These are phyloP conservation scores for Aurelia aurita complex sp. Pacific DNA, from an alignment of 30 jellyfish, hydroid and myxozoan genomes.

Conservation along the genomic window DNA sequence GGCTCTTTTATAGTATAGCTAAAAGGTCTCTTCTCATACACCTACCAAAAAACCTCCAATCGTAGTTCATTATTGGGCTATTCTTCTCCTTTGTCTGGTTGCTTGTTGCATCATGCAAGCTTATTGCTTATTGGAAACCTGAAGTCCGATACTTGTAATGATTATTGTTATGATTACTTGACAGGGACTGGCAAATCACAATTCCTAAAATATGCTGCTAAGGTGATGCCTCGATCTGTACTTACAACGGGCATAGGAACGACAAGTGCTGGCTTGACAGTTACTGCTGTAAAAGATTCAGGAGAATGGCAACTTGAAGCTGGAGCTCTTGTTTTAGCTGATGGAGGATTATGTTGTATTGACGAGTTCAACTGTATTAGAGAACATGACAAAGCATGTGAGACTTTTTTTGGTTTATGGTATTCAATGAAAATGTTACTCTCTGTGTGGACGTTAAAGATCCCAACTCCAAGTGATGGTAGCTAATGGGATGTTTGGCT, in stretches of 20 bases:
- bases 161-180: too few species aligned
- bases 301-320: constrained; percentile 99
- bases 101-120: too few species aligned
- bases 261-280: constrained; percentile 99
- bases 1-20: too few species aligned
- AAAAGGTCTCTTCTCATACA: too few species aligned
- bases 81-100: too few species aligned
- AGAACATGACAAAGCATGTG: constrained; percentile 98
- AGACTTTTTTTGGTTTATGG: neutral
- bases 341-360: constrained; percentile 99
- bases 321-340: constrained; percentile 99
- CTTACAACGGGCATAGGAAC: constrained; percentile 99
- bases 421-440: neutral
- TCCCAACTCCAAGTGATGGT: too few species aligned
- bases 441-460: too few species aligned
- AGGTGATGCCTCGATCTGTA: constrained; percentile 95
- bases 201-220: constrained; percentile 93
- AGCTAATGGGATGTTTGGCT: too few species aligned
- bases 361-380: constrained; percentile 97
- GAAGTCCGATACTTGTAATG: too few species aligned
- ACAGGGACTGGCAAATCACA: constrained; percentile 99
- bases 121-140: too few species aligned
- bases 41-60: too few species aligned
- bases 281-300: constrained; percentile 95
- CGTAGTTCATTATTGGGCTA: too few species aligned